These are phyloP conservation scores for Rhagologus leucostigma DNA, from an alignment of 2,113 vertebrate species.

Conservation along the genomic window DNA sequence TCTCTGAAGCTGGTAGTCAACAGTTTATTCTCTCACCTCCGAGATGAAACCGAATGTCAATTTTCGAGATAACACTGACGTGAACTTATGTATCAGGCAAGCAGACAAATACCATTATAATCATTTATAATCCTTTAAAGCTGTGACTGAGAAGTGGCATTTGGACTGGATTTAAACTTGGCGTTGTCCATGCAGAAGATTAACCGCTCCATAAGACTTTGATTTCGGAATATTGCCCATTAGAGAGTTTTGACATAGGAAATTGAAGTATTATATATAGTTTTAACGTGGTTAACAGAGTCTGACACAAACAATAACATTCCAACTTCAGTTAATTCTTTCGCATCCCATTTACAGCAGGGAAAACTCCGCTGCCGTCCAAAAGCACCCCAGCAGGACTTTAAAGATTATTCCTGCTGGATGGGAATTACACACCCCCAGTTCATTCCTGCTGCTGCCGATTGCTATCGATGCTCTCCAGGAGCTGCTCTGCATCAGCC, in stretches of 20 bases:
- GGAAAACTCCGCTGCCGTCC: conserved; percentile 7
- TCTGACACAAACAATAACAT: conserved; percentile 73
- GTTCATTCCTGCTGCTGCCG: conserved; percentile 43
- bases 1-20: conserved; percentile 67
- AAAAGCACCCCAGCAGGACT: conserved; percentile 66
- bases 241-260: conserved; percentile 73
- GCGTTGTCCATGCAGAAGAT: conserved; percentile 70
- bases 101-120: conserved; percentile 71
- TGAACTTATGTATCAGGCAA: conserved; percentile 68
- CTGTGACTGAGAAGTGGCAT: conserved; percentile 80
- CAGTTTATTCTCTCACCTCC: conserved; percentile 77
- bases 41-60: conserved; percentile 69
- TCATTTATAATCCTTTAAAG: conserved; percentile 78
- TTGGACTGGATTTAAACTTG: conserved; percentile 82
- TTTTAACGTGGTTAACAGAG: conserved; percentile 62
- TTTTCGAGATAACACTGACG: conserved; percentile 73
- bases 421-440: conserved; percentile 50
- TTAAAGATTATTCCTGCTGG: conserved; percentile 66
- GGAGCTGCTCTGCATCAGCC: conserved; percentile 55
- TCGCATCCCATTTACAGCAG: conserved; percentile 59
- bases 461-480: conserved; percentile 43
- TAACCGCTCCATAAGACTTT: conserved; percentile 61
- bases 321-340: conserved; percentile 67
- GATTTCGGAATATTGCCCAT: conserved; percentile 64
- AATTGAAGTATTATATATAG: conserved; percentile 74